Percentiles rank a stretch among this genome's conserved stretches.
phyloP scores from a whole-genome alignment of 2,113 vertebrate genomes.

The Misgurnus mizolepis region DNA sequence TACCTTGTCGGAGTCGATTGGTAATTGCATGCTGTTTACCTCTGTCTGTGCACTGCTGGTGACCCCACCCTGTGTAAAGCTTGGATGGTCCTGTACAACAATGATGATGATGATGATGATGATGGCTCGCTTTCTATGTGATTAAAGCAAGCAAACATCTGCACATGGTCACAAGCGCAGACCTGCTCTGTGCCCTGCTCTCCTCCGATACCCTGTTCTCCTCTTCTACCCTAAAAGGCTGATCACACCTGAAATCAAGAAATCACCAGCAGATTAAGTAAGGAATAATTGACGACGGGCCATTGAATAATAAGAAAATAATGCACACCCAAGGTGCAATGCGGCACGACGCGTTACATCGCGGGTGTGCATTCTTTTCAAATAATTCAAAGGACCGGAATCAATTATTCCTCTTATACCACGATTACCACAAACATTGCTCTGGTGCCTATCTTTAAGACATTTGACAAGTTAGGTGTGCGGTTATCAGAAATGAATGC shows the following conservation, averaged over 20 bases:
- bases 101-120: slow-evolving; percentile 44
- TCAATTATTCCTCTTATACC: too few species aligned
- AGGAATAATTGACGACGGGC: too few species aligned
- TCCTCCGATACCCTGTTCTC: slow-evolving; percentile 18
- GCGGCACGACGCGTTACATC: too few species aligned
- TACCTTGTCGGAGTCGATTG: slow-evolving; percentile 54
- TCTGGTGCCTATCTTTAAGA: too few species aligned
- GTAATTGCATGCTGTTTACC: slow-evolving; percentile 57
- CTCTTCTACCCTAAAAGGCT: slow-evolving; percentile 16
- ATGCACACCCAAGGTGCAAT: too few species aligned
- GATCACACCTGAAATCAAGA: slow-evolving; percentile 28
- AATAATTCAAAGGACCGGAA: too few species aligned
- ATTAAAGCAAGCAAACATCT: background rate
- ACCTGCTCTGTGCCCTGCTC: slow-evolving; percentile 54
- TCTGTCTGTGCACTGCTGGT: slow-evolving; percentile 42
- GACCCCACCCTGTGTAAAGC: slow-evolving; percentile 20
- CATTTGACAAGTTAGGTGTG: too few species aligned
- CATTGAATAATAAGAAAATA: too few species aligned
- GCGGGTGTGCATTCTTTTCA: too few species aligned
- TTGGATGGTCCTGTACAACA: slow-evolving; percentile 6
- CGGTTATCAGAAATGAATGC: too few species aligned
- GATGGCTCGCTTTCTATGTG: slow-evolving; percentile 16
- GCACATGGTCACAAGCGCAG: slow-evolving; percentile 5
- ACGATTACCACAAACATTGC: too few species aligned
- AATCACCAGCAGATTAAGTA: background rate